Conservation (phyloP, 2,888 invertebrate species). For the Eupsilia transversa region DNA sequence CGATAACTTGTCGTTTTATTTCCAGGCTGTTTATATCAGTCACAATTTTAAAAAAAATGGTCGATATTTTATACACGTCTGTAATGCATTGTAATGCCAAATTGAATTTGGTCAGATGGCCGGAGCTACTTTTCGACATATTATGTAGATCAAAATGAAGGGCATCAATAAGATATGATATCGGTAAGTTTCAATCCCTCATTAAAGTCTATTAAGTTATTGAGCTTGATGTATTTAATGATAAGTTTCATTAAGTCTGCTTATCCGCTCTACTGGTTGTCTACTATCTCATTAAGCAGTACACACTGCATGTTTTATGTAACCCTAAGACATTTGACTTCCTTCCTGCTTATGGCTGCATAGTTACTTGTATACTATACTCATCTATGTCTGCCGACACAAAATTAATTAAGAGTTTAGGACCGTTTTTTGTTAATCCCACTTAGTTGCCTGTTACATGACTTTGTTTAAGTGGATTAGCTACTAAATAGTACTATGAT, state of each 20-base stretch:
- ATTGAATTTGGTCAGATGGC: conserved; percentile 18
- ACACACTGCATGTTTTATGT: conserved; percentile 54
- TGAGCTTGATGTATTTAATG: conserved; percentile 32
- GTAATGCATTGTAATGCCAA: conserved; percentile 48
- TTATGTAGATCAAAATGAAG: conserved; percentile 5
- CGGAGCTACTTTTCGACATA: conserved; percentile 35
- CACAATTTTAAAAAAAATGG: conserved; percentile 14
- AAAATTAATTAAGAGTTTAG: conserved; percentile 43
- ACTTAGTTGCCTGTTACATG: conserved; percentile 43
- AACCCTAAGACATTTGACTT: conserved; percentile 57
- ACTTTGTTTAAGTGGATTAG: conserved; percentile 51
- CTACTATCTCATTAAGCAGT: conserved; percentile 49
- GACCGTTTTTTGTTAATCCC: conserved; percentile 48
- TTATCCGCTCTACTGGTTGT: conserved; percentile 58
- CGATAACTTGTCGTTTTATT: conserved; percentile 24
- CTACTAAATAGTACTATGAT: conserved; percentile 29
- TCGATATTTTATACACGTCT: conserved; percentile 15
- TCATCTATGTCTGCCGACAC: conserved; percentile 10
- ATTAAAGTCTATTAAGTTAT: conserved; percentile 18
- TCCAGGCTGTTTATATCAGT: neutral
- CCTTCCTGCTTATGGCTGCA: conserved; percentile 50
- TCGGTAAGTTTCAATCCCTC: conserved; percentile 10
- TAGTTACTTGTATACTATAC: neutral
- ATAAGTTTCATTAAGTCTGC: conserved; percentile 51
- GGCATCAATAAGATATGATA: conserved; percentile 13